Base-by-base conservation (phyloP, 2,888 invertebrate species). In the Galeopsomyia nigrocyanea region DNA sequence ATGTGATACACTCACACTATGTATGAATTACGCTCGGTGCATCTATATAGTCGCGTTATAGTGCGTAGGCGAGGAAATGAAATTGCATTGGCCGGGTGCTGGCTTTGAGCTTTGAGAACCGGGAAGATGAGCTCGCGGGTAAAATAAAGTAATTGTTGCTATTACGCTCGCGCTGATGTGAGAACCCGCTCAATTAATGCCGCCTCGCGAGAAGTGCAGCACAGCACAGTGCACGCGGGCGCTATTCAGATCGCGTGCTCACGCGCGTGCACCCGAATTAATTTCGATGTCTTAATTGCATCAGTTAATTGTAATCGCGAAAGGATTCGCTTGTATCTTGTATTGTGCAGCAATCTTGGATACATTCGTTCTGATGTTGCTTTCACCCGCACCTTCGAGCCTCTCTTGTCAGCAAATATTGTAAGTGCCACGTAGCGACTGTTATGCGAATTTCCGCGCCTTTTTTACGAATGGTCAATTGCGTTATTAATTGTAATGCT, bases 211-310 rank as follows among this genome's bases (percentile, higher is more conserved):
- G 5, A 26, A 26, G 5, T 26, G 26, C 5, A 26, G 3, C 26
- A 26, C n/a, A n/a, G n/a, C n/a, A n/a, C n/a, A n/a, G n/a, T n/a
- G 49, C 72, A 55, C 80, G 78, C 10, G 39, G 39, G 74, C 78
- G 66, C 79, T 78, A 79, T 80, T 80, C 79, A 78, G 81, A 81
- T 82, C 77, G 77, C 78, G 78, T 78, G 76, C 75, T 72, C 47
- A 39, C 61, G 69, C 60, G 69, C 76, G 78, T 78, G 78, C 73
- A 64, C 73, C 79, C 80, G 81, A 84, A 85, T 85, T 84, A 84
- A 85, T 84, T 84, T 84, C 81, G 84, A 85, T 82, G 83, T 83
- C 85, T 85, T 85, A 85, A 85, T 85, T 85, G 84, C 83, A 79
- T 82, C 82, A 81, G 83, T 84, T 85, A 84, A 86, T 85, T 85